phyloP scores from a whole-genome alignment of 2,113 vertebrate species.

The Hepsetus odoe region DNA sequence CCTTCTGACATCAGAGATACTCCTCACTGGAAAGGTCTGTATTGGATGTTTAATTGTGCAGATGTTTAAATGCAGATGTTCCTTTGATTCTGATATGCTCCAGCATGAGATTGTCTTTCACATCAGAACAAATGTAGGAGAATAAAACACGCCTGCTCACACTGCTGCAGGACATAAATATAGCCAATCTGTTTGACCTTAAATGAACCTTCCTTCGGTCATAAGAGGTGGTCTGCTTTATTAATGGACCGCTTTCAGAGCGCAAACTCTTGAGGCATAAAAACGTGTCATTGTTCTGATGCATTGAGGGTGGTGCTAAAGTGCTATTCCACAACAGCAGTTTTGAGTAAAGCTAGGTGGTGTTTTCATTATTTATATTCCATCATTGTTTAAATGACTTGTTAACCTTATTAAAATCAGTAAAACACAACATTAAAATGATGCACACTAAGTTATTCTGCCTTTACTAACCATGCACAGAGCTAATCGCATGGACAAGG shows the following conservation, averaged over 20 bases:
- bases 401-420: too few relatives aligned
- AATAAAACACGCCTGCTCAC: not conserved
- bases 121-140: not conserved
- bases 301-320: too few relatives aligned
- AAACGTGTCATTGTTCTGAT: too few relatives aligned
- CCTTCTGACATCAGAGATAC: slow-evolving; percentile 17
- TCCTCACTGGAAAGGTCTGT: not conserved
- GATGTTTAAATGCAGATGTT: slow-evolving; percentile 21
- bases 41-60: slow-evolving; percentile 14
- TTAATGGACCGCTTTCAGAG: not conserved
- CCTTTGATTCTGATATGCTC: slow-evolving; percentile 10
- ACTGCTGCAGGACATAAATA: slow-evolving; percentile 7
- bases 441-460: not conserved
- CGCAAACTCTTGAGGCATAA: too few relatives aligned
- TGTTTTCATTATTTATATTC: too few relatives aligned
- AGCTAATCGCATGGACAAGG: too few relatives aligned
- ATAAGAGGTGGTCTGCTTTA: not conserved
- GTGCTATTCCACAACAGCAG: too few relatives aligned
- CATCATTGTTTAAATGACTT: too few relatives aligned
- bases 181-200: not conserved
- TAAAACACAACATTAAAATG: too few relatives aligned
- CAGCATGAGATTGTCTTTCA: not conserved
- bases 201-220: not conserved
- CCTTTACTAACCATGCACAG: too few relatives aligned
- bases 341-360: too few relatives aligned